Base-by-base conservation (phyloP, 2,113 vertebrate genomes). In the Balaeniceps rex region DNA sequence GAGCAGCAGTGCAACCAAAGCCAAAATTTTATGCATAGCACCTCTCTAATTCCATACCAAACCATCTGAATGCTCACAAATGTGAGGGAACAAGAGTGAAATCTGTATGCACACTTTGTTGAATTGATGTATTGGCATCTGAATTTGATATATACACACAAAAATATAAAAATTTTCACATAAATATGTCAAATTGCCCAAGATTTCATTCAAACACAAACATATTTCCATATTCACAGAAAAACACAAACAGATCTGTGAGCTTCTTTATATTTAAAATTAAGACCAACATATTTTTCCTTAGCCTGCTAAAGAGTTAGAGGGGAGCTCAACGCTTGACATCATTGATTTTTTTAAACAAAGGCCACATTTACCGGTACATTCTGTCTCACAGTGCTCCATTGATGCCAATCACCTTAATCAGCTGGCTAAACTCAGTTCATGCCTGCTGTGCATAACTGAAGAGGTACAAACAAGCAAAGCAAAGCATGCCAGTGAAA, bases 401-500 rank as follows among this genome's bases (percentile, higher is more conserved):
- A 25, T 19, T 92, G 88, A 60, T 78, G 88, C 26, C 90, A 86
- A 44, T 93, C 64, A 77, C 85, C 38, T 96, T 94, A 80, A 94
- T 88, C 83, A 90, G 38, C 46, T 77, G 57, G 75, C 58, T 90
- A 78, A 91, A 96, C 54, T 90, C 66, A 51, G 36, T 87, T 83
- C 58, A 54, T 65, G 40, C 87, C 82, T 95, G 82, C 85, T 94
- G 63, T 83, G 78, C 75, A 66, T 93, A 89, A 36, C 58, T 94
- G 78, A 94, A 93, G 74, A 87, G 70, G 63, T 80, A 72, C 71
- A 92, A 96, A 93, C 22, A 72, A 91, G 75, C 54, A 82, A 68
- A 95, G 34, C 55, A 91, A 68, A 87, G 54, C 70, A 61, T 34
- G n/a, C 34, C 69, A 57, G n/a, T 49, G 33, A 79, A 84, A 91